Base-by-base conservation (phyloP, 2,113 vertebrate genomes). In the Nipponia nippon region DNA sequence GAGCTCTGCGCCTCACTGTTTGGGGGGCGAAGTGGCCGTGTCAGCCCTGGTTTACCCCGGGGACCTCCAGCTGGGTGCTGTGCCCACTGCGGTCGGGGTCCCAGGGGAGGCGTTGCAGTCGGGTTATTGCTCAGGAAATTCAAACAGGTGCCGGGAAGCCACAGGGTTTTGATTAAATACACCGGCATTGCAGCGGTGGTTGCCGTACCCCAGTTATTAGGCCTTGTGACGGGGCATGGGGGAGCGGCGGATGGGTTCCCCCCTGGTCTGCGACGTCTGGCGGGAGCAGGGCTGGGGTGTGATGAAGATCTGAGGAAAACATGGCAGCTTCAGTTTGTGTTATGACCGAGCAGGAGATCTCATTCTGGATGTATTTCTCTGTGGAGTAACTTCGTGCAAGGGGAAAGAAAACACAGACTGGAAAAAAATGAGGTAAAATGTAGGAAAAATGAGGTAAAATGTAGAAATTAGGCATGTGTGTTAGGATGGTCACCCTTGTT, bases 291-390 rank as follows among this genome's bases (percentile, higher is more conserved):
- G 21, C 77, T 78, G 83, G 76, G 19, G 3, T 32, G 38, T 53
- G 53, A 16, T 52, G 25, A 14, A 50, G 29, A 25, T 75, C 50
- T 63, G 56, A 61, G 77, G 50, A 63, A 71, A 55, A 63, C 18
- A 17, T 2, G 1, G 2, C 42, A 52, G 40, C 46, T 66, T 66
- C 40, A 25, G 17, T 36, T 44, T 47, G 30, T 75, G 19, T 65
- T 71, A 22, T 73, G 89, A 20, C 53, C 3, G 9, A 79, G 26
- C 1, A 1, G 44, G n/a, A 73, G 26, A 50, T 61, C 30, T 73
- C 34, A 9, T 44, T 53, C 3, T 0, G 49, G 9, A 15, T 0
- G 0, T 66, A 2, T 22, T 58, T 78, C 1, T 1, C 32, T 16
- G 13, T 27, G 15, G 21, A 77, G 27, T 58, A 16, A 65, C n/a